Evolutionary conservation across 1,140 invertebrate genomes (phyloP), one percentile per base, ranked within the genome.

Genomic region (Mactra quadrangularis): DNA sequence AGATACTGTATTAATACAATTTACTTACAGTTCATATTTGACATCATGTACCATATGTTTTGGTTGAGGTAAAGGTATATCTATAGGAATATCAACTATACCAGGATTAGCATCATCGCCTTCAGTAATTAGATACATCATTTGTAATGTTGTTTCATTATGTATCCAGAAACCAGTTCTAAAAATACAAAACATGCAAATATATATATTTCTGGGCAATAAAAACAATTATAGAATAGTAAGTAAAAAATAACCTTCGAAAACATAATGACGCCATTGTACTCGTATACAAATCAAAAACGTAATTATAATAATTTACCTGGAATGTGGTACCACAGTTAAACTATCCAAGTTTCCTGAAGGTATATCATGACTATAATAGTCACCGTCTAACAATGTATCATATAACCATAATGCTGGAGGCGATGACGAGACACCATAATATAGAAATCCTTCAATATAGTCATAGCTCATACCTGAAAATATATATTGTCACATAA

Each of bases 381-480:
- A 4, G 19, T 27, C 13, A 17, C 13, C 9, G 0, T 13, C 27
- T 13, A 27, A 47, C 0, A 29, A 31, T 13, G 47, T 17, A 41
- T 71, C 53, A 2, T 59, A 25, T 15, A n/a, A 35, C 77, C 77
- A 81, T 1, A 81, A 27, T 47, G 62, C 7, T 17, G 6, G 74
- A 11, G 57, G 57, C 29, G 27, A 19, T 0, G 55, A 62, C 1
- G 22, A 33, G 0, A 60, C 52, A 15, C 33, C 33, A 50, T 71
- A 81, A 50, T 81, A 81, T 19, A 81, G 35, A 4, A n/a, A 1
- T 15, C 31, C 17, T 0, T 35, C 19, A 1, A 17, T 35, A 22
- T 55, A 71, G 53, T 81, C 77, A n/a, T 71, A 81, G 6, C 62
- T 55, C 53, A 81, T 45, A 25, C 62, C 77, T 81, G 62, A 22